Evolutionary conservation across 2,888 invertebrate species (phyloP).

Genomic region (Platycheirus rosarum): DNA sequence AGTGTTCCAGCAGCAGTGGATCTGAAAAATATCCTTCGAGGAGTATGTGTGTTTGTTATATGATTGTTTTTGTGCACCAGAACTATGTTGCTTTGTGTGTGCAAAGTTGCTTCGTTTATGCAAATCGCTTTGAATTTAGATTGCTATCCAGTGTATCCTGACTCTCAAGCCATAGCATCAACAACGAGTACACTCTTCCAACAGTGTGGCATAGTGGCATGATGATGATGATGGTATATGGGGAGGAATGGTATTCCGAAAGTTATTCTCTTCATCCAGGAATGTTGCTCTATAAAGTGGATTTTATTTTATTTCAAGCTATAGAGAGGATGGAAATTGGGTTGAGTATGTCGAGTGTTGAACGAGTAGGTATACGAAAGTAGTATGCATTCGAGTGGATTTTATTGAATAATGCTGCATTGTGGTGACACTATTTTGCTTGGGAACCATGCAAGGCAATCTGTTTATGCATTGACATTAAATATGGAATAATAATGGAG

Average conservation of each 20-base stretch:
- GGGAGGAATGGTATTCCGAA: constrained; percentile 16
- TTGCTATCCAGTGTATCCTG: constrained; percentile 51
- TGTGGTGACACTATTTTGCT: constrained; percentile 62
- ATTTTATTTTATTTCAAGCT: constrained; percentile 64
- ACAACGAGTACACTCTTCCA: too few species aligned
- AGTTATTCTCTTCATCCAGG: constrained; percentile 37
- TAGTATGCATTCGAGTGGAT: constrained; percentile 67
- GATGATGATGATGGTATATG: not conserved
- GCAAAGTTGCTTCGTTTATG: constrained; percentile 66
- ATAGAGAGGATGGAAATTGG: constrained; percentile 41
- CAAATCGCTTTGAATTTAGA: constrained; percentile 73
- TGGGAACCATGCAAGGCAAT: constrained; percentile 58
- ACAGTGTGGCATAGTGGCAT: not conserved
- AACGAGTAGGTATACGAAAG: not conserved
- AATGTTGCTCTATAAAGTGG: constrained; percentile 56
- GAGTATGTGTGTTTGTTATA: constrained; percentile 16
- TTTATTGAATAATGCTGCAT: constrained; percentile 69
- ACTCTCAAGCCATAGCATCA: constrained; percentile 19
- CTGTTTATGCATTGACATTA: constrained; percentile 66
- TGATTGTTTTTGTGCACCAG: constrained; percentile 23
- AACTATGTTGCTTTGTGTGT: constrained; percentile 37
- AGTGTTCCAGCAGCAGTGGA: constrained; percentile 18
- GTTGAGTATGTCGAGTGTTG: constrained; percentile 51
- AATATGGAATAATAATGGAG: constrained; percentile 55
- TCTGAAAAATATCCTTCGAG: constrained; percentile 44